These are phyloP conservation scores for Labeo rohita DNA, from an alignment of 2,113 vertebrate species.

Conservation along the genomic window DNA sequence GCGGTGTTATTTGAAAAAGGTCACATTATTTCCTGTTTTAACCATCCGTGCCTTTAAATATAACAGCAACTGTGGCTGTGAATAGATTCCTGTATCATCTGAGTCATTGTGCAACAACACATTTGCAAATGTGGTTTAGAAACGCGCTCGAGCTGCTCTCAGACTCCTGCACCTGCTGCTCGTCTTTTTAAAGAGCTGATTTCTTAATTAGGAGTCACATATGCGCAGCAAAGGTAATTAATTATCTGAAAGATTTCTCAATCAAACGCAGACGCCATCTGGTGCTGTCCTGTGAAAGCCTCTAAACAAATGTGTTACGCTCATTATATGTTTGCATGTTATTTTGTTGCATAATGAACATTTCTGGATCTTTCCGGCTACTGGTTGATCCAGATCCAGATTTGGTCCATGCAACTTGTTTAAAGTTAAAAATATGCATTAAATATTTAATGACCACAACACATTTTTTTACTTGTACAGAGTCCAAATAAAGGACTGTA, in stretches of 20 bases:
- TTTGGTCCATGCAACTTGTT: too few species aligned
- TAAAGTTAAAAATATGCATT: not conserved
- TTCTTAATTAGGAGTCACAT: not conserved
- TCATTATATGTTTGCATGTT: not conserved
- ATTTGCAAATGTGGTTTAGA: not conserved
- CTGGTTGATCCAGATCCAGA: not conserved
- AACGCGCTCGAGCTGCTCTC: not conserved
- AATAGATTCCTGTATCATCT: not conserved
- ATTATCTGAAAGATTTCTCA: not conserved
- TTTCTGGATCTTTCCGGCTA: not conserved
- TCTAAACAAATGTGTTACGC: not conserved
- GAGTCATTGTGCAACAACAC: not conserved
- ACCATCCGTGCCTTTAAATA: not conserved
- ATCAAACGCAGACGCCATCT: not conserved
- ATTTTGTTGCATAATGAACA: not conserved
- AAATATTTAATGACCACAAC: too few species aligned
- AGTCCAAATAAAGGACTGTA: not conserved
- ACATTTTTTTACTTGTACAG: not conserved
- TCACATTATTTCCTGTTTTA: slow-evolving; percentile 3
- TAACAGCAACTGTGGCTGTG: not conserved
- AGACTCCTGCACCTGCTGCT: not conserved
- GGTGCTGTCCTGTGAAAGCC: not conserved
- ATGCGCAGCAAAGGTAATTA: not conserved
- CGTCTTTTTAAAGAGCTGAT: not conserved
- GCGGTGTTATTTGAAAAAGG: not conserved